Percentiles rank a stretch among this genome's conserved stretches.
Evolutionary conservation across 35 echinoderm and acorn worm species (phyloP).

Genomic region (Acanthaster planci): DNA sequence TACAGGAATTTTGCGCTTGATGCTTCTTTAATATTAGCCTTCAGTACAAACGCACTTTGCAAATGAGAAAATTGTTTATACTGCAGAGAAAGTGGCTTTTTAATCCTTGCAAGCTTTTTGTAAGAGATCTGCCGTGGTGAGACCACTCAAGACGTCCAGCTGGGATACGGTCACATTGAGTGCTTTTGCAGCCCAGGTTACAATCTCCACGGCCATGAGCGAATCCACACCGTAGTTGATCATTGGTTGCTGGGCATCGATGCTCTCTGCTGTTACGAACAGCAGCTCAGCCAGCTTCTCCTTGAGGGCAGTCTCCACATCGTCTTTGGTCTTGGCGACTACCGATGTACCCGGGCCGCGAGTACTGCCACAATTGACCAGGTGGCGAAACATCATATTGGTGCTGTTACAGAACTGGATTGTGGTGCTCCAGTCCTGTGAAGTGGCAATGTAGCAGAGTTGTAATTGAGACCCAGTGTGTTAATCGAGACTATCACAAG

Average conservation of each 20-base stretch:
- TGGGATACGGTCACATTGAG: constrained; percentile 88
- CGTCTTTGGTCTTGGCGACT: constrained; percentile 36
- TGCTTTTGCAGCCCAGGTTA: constrained; percentile 83
- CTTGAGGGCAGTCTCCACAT: constrained; percentile 40
- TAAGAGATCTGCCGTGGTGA: constrained; percentile 67
- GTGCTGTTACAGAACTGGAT: constrained; percentile 40
- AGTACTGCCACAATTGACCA: constrained; percentile 37
- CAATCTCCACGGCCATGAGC: constrained; percentile 94
- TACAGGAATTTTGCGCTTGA: too few relatives aligned
- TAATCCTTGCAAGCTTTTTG: constrained; percentile 53
- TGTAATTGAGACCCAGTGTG: not conserved
- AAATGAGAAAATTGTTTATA: too few relatives aligned
- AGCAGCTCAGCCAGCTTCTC: constrained; percentile 78
- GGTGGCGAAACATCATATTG: constrained; percentile 70
- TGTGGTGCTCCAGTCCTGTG: constrained; percentile 73
- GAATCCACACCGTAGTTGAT: constrained; percentile 96
- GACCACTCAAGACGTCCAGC: constrained; percentile 84
- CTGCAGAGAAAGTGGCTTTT: too few relatives aligned
- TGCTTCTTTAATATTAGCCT: too few relatives aligned
- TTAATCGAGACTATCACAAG: not conserved
- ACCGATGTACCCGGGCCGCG: constrained; percentile 50
- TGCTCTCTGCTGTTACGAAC: constrained; percentile 63
- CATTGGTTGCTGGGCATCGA: constrained; percentile 87
- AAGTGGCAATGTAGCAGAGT: not conserved
- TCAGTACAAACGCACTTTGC: too few relatives aligned